A percentile compares a stretch with the other conserved stretches of the same genome.
Evolutionary conservation across 2,113 vertebrate species (phyloP).

Genomic region (Alectura lathami): DNA sequence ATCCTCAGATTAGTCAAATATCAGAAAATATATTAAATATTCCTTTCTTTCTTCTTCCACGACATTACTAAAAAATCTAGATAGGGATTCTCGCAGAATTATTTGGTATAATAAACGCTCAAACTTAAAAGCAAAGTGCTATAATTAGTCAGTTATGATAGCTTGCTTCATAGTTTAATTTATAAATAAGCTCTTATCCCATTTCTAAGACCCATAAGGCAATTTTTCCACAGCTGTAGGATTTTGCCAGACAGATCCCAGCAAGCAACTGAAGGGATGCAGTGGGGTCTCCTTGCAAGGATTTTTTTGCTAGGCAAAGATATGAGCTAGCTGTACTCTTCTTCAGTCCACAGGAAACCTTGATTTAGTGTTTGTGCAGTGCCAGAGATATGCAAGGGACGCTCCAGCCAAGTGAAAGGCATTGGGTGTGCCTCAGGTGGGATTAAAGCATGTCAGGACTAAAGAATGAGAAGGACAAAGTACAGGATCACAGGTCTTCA

Average conservation of each 20-base stretch:
- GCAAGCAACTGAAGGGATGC: not conserved
- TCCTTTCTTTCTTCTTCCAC: not conserved
- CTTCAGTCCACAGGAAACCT: not conserved
- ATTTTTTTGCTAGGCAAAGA: not conserved
- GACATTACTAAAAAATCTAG: not conserved
- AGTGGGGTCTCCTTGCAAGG: not conserved
- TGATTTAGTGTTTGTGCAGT: not conserved
- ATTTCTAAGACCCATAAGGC: conserved; percentile 12
- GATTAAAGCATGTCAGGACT: not conserved
- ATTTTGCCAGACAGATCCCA: not conserved
- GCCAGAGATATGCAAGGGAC: not conserved
- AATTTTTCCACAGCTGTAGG: not conserved
- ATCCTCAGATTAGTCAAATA: not conserved
- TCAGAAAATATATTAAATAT: not conserved
- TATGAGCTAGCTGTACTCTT: not conserved
- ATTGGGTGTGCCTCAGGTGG: not conserved
- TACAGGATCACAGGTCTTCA: not conserved
- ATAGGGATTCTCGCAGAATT: not conserved
- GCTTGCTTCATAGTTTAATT: not conserved
- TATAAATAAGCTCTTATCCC: conserved; percentile 1
- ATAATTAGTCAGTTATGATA: not conserved
- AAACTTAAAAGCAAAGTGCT: not conserved
- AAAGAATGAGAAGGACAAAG: not conserved
- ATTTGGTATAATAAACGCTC: conserved; percentile 1
- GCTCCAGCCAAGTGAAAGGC: not conserved